Evolutionary conservation across 2,113 vertebrate genomes (phyloP), one percentile per base, ranked within the genome.

Genomic region (Phaetusa simplex): DNA sequence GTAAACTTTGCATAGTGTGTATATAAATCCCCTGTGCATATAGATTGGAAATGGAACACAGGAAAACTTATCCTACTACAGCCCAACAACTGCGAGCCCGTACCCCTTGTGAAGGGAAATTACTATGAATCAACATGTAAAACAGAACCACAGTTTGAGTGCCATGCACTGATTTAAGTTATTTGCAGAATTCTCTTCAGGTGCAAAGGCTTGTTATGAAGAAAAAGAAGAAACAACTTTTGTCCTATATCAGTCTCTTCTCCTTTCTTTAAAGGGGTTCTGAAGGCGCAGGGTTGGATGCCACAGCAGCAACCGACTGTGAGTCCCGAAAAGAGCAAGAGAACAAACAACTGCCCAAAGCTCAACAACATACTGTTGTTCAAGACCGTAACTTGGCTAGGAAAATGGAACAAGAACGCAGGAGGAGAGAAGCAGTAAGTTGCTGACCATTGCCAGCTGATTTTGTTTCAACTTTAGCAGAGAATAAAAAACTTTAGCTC

Each of bases 341-440:
- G 85, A 97, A 9, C 36, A 77, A 96, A 82, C 70, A 78, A 55
- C 53, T 82, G 42, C 88, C 85, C 6, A n/a, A 95, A n/a, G 89
- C n/a, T 76, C 97, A 94, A 73, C 86, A 97, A 32, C 53, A 62
- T 5, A 29, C 38, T 40, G 73, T 98, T 90, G 94, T 97, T 47
- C 93, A 93, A 88, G 98, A 99, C 22, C 97, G 98, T 38, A 98
- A 98, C 83, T 89, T 99, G 97, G 99, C 99, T 22, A 99, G 98
- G 59, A 98, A 97, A 92, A 98, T 95, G 93, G 99, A 99, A 82
- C 99, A 99, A 84, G 99, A 99, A 58, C 98, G 99, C 24, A 98
- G 99, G 65, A 97, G 98, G 47, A 98, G 97, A 95, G 98, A 99
- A 97, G 98, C 98, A 56, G 99, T 99, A 97, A 99, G 99, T 99